phyloP scores from a whole-genome alignment of 2,113 vertebrate species.

The Pseudois nayaur region DNA sequence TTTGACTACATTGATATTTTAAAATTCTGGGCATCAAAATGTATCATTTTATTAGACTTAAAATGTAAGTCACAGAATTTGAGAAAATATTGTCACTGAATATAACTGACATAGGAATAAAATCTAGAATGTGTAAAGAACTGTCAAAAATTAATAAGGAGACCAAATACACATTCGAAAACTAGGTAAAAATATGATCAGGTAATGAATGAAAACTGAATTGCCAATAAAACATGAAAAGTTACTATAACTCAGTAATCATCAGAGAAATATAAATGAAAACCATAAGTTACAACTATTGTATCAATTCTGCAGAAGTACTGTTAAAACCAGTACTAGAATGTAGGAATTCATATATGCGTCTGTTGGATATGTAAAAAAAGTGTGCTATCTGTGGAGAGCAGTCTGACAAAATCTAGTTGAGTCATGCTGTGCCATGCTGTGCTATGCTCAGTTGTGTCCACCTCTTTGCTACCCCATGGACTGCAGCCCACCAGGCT shows the following conservation, averaged over 20 bases:
- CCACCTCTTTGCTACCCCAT: not conserved
- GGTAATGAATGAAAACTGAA: not conserved
- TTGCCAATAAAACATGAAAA: not conserved
- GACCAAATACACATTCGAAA: not conserved
- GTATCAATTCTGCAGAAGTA: not conserved
- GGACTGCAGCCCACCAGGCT: not conserved
- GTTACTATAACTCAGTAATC: not conserved
- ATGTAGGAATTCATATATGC: not conserved
- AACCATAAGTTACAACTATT: not conserved
- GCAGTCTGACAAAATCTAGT: not conserved
- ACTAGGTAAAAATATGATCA: not conserved
- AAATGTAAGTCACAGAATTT: not conserved
- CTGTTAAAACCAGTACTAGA: not conserved
- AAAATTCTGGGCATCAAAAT: not conserved
- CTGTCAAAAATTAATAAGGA: not conserved
- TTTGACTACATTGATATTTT: not conserved
- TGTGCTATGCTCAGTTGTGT: not conserved
- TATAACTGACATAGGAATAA: not conserved
- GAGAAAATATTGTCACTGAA: not conserved
- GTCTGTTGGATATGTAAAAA: not conserved
- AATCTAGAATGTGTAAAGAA: not conserved
- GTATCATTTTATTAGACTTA: not conserved
- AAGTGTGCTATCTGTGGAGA: not conserved
- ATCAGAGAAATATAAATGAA: not conserved
- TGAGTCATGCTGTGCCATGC: not conserved